These are phyloP conservation scores for Intellagama lesueurii DNA, from an alignment of 2,797 vertebrate species.

Conservation along the genomic window DNA sequence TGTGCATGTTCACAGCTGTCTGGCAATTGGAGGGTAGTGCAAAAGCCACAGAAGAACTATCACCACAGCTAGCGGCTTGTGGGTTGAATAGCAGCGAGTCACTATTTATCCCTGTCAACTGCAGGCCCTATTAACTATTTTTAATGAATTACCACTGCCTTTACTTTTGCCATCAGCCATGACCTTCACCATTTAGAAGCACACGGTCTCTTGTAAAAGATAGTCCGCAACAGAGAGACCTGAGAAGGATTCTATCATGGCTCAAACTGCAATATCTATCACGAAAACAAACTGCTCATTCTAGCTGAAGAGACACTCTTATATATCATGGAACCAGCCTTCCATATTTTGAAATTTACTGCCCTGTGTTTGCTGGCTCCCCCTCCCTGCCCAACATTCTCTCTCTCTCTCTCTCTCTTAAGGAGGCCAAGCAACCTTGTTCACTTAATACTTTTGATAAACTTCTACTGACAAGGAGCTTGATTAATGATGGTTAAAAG, in stretches of 20 bases:
- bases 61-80: slow-evolving; percentile 65
- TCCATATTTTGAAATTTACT: slow-evolving; percentile 84
- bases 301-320: slow-evolving; percentile 79
- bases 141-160: slow-evolving; percentile 86
- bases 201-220: slow-evolving; percentile 82
- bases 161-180: slow-evolving; percentile 85
- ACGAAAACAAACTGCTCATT: slow-evolving; percentile 92
- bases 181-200: slow-evolving; percentile 90
- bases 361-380: slow-evolving; percentile 68
- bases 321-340: slow-evolving; percentile 90
- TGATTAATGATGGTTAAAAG: slow-evolving; percentile 95
- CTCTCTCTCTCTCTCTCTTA: slow-evolving; percentile 62
- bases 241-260: slow-evolving; percentile 85
- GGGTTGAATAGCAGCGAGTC: slow-evolving; percentile 70
- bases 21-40: slow-evolving; percentile 43
- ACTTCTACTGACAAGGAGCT: slow-evolving; percentile 87
- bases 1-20: slow-evolving; percentile 60
- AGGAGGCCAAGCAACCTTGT: slow-evolving; percentile 80
- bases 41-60: slow-evolving; percentile 63
- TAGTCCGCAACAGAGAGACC: slow-evolving; percentile 79
- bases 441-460: slow-evolving; percentile 91
- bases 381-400: slow-evolving; percentile 56
- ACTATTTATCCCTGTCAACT: slow-evolving; percentile 80
- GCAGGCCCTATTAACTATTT: slow-evolving; percentile 81
- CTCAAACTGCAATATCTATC: slow-evolving; percentile 88